Evolutionary conservation across 2,797 vertebrate genomes (phyloP).

Genomic region (Argyrosomus regius): DNA sequence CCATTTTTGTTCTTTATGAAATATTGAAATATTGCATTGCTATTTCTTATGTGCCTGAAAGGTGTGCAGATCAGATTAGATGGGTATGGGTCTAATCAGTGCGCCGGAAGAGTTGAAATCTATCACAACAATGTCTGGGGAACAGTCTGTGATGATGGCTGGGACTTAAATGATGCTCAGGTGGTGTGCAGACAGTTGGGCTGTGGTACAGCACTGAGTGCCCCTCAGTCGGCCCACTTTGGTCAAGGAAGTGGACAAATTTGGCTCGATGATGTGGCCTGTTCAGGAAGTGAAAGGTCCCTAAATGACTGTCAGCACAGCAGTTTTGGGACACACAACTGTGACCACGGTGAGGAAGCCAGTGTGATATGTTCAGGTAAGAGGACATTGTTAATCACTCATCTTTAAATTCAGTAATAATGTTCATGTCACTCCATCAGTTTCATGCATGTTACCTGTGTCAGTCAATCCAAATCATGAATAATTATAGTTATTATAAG

Average conservation of each 20-base stretch:
- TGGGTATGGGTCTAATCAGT: not conserved
- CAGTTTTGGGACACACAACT: conserved; percentile 1
- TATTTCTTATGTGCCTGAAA: too few relatives aligned
- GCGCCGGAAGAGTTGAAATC: not conserved
- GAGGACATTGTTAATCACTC: not conserved
- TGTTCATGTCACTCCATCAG: too few relatives aligned
- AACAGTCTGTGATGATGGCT: not conserved
- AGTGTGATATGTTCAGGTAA: conserved; percentile 27
- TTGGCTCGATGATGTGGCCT: conserved; percentile 19
- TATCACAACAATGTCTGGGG: too few relatives aligned
- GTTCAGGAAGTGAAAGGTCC: conserved; percentile 8
- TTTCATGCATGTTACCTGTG: too few relatives aligned
- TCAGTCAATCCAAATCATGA: too few relatives aligned
- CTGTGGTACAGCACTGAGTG: not conserved
- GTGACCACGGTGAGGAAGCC: not conserved
- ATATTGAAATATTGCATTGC: too few relatives aligned
- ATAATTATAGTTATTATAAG: too few relatives aligned
- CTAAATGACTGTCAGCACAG: not conserved
- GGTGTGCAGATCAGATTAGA: not conserved
- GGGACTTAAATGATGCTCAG: not conserved
- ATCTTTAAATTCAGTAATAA: too few relatives aligned
- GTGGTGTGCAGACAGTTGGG: conserved; percentile 10
- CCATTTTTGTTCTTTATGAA: too few relatives aligned
- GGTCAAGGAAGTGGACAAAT: not conserved
- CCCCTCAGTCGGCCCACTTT: not conserved